A percentile compares a stretch with the other conserved stretches of the same genome.
These are phyloP conservation scores for Phaethornis superciliosus DNA, from an alignment of 2,113 vertebrate genomes.

Conservation along the genomic window DNA sequence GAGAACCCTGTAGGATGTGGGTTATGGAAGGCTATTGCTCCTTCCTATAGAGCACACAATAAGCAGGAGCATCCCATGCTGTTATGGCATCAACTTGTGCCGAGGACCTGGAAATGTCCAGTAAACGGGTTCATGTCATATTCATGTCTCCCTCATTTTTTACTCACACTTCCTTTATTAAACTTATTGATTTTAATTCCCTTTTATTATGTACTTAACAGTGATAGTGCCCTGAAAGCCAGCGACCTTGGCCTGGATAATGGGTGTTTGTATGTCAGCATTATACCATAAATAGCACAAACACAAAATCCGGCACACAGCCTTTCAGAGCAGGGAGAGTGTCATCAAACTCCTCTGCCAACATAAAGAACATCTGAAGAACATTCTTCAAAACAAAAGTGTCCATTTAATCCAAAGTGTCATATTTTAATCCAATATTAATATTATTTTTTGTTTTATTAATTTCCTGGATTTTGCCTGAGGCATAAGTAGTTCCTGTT, in stretches of 20 bases:
- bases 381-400: not conserved
- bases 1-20: not conserved
- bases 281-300: not conserved
- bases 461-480: not conserved
- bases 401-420: too few species aligned
- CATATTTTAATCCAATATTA: not conserved
- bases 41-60: not conserved
- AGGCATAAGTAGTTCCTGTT: not conserved
- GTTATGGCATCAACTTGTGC: fast-evolving
- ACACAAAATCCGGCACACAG: not conserved
- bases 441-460: not conserved
- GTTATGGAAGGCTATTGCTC: not conserved
- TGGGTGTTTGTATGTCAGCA: constrained; percentile 9
- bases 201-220: constrained; percentile 26
- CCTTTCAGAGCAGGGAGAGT: not conserved
- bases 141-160: not conserved
- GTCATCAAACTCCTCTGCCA: not conserved
- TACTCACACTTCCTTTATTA: constrained; percentile 44
- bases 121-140: not conserved
- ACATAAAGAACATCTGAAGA: not conserved
- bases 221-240: not conserved
- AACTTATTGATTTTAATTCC: constrained; percentile 17
- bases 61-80: not conserved
- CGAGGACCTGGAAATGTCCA: constrained; percentile 9
- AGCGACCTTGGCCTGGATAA: not conserved